These are phyloP conservation scores for Physocephala rufipes DNA, from an alignment of 2,888 invertebrate species.

Conservation along the genomic window DNA sequence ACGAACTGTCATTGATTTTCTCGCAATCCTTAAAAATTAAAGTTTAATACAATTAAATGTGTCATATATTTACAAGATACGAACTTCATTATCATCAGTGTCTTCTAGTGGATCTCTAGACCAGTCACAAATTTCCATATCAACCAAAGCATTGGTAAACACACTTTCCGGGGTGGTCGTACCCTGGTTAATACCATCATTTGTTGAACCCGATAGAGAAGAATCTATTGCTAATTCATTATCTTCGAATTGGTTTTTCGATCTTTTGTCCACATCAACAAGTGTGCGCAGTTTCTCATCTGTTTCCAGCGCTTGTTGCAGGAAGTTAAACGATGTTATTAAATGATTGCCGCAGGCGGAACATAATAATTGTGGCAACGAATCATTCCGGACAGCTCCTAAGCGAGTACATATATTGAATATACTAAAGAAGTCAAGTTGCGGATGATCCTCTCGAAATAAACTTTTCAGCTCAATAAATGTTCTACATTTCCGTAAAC, in stretches of 20 bases:
- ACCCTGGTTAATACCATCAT: no score
- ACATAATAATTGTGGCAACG: slow-evolving; percentile 49
- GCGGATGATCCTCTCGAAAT: neutral
- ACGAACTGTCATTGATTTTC: neutral
- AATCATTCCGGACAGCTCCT: slow-evolving; percentile 43
- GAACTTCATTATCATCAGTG: slow-evolving; percentile 42
- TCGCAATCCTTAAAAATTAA: slow-evolving; percentile 25
- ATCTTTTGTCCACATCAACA: slow-evolving; percentile 36
- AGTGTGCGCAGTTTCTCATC: slow-evolving; percentile 42
- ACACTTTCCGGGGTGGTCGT: neutral
- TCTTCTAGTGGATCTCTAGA: slow-evolving; percentile 50
- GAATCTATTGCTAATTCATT: no score
- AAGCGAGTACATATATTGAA: slow-evolving; percentile 49
- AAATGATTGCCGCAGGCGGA: slow-evolving; percentile 43
- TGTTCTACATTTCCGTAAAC: slow-evolving; percentile 43
- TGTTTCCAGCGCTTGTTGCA: slow-evolving; percentile 47
- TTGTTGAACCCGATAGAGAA: no score
- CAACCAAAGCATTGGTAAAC: neutral
- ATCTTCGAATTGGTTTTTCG: neutral
- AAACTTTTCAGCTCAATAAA: slow-evolving; percentile 36
- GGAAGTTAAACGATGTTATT: slow-evolving; percentile 35
- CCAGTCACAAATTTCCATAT: slow-evolving; percentile 27
- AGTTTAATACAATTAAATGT: neutral
- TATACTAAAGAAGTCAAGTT: slow-evolving; percentile 8
- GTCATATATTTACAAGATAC: neutral